Base-by-base conservation (phyloP, 2,888 invertebrate genomes). In the Dolomedes plantarius region DNA sequence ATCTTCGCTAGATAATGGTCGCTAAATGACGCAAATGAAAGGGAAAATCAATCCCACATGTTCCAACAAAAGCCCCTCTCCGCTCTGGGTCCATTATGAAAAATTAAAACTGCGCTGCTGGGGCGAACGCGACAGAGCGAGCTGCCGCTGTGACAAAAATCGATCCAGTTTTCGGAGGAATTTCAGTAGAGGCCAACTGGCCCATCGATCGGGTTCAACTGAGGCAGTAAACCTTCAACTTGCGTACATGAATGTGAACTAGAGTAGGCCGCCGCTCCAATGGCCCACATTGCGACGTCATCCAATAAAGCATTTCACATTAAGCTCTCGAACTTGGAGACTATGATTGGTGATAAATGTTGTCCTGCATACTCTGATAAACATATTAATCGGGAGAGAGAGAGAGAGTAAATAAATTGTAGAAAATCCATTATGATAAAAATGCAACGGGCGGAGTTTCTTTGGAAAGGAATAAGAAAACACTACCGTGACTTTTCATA, bases 121-220 rank as follows among this genome's bases (percentile, higher is more conserved):
- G 13, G 23, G 67, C 67, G 16, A 67, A 67, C 67, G 67, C 67
- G 67, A 67, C 67, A 67, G 36, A 67, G 23, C 19, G 19, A 32
- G 19, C n/a, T 67, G 31, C 36, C 32, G 29, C 72, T 62, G 50
- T 68, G 74, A 69, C 81, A 82, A 69, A 83, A 83, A 83, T 83
- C 82, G 82, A 83, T 83, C 82, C 65, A 36, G 69, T 75, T 50
- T 75, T 74, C 72, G 65, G 72, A 71, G 64, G 71, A 65, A 82
- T 67, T 80, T 80, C 73, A 65, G 46, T 65, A 76, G 46, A 76
- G 75, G 68, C 62, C 68, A 79, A 80, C 73, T 73, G 23, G 71
- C 31, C 64, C 76, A 83, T 83, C 82, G 82, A 83, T 83, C 82
- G 81, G 64, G 81, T 82, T 82, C 64, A 81, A 75, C 68, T 69